Evolutionary conservation across 2,113 vertebrate species (phyloP).

Genomic region (Martes martes): DNA sequence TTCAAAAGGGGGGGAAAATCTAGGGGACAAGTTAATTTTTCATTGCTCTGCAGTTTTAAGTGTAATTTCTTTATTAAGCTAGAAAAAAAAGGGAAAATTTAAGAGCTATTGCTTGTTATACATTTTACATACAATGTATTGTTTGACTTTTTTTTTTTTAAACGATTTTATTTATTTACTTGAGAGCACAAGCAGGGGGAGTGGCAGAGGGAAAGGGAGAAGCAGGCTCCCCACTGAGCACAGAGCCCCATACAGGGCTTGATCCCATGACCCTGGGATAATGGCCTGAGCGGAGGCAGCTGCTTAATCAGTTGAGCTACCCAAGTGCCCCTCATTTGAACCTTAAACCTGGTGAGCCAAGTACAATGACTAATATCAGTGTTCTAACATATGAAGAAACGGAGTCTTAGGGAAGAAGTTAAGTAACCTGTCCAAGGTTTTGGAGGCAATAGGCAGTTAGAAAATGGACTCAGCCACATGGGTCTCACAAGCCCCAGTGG

Average conservation of each 20-base stretch:
- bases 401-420: background rate
- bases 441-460: background rate
- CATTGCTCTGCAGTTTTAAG: background rate
- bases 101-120: background rate
- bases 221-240: background rate
- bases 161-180: background rate
- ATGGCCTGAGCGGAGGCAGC: background rate
- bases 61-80: background rate
- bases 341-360: background rate
- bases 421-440: background rate
- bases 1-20: background rate
- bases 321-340: background rate
- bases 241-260: background rate
- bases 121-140: background rate
- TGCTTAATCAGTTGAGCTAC: background rate
- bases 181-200: too few species aligned
- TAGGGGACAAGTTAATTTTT: conserved; percentile 10
- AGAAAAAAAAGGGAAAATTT: conserved; percentile 1
- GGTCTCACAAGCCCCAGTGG: background rate
- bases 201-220: background rate
- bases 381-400: conserved; percentile 34
- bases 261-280: background rate
- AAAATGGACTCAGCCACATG: background rate
- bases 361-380: background rate
- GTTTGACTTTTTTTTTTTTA: background rate